These are phyloP conservation scores for Hydraecia micacea DNA, from an alignment of 2,888 invertebrate species.

Conservation along the genomic window DNA sequence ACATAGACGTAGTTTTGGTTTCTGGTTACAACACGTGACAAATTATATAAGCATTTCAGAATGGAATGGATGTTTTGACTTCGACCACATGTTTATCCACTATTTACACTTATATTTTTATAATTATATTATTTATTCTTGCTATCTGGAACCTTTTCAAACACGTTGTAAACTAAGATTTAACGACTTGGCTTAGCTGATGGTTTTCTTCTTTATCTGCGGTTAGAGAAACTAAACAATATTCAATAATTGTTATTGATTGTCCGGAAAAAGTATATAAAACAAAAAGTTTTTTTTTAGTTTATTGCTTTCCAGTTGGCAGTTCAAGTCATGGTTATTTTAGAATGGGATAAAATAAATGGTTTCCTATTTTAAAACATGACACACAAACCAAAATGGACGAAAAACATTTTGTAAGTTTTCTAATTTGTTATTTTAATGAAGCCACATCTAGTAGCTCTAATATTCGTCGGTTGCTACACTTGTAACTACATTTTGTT, in stretches of 20 bases:
- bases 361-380: slow-evolving; percentile 18
- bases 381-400: slow-evolving; percentile 32
- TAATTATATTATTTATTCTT: slow-evolving; percentile 70
- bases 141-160: slow-evolving; percentile 67
- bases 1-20: slow-evolving; percentile 62
- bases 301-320: slow-evolving; percentile 30
- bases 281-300: slow-evolving; percentile 20
- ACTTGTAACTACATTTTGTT: slow-evolving; percentile 75
- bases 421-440: neutral
- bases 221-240: slow-evolving; percentile 59
- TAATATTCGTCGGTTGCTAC: slow-evolving; percentile 58
- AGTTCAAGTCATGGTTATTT: slow-evolving; percentile 31
- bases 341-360: slow-evolving; percentile 14
- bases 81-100: slow-evolving; percentile 70
- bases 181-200: slow-evolving; percentile 60
- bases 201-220: slow-evolving; percentile 54
- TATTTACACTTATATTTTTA: slow-evolving; percentile 69
- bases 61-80: slow-evolving; percentile 74
- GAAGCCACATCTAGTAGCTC: slow-evolving; percentile 68
- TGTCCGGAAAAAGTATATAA: slow-evolving; percentile 21
- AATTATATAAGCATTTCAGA: slow-evolving; percentile 72
- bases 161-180: slow-evolving; percentile 63
- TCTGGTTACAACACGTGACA: slow-evolving; percentile 71
- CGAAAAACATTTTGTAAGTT: neutral
- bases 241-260: slow-evolving; percentile 60